Evolutionary conservation across 2,797 vertebrate genomes (phyloP), one percentile per base, ranked within the genome.

Genomic region (Perodicticus potto): DNA sequence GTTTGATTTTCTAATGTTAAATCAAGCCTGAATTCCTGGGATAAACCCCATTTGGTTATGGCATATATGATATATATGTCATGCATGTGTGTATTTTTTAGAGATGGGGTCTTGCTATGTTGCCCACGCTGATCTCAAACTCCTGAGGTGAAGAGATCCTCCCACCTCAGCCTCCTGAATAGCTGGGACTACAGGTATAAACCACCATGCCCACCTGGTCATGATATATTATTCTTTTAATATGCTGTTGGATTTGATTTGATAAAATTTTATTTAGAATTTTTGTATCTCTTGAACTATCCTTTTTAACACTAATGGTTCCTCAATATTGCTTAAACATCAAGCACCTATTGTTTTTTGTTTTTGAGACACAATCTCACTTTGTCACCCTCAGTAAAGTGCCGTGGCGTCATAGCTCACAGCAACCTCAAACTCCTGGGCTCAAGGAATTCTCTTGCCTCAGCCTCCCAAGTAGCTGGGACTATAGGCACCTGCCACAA

Each of bases 1-100:
- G 20, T 80, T 45, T 74, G 14, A 86, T 87, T 89, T 91, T 72
- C 90, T 93, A 57, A 93, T 25, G 76, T 82, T 86, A 93, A 92
- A 76, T 32, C 53, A 81, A 92, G 3, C 13, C 82, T 78, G 10
- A 14, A 70, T 96, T 96, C 63, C 55, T 67, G 43, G 80, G 32
- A 77, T 43, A 91, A 95, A 78, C 7, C 43, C 76, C 25, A 86
- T 22, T 34, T 93, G 55, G 37, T 90, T 25, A 67, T 81, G 40
- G n/a, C 16, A 65, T 65, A 65, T 65, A 32, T 65, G 13, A 32
- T 65, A 32, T 65, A 2, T 57, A 57, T 57, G 19, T 57, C 43
- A 57, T 57, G 20, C 22, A 7, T 57, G 55, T 63, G 27, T 63
- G 27, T 63, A 29, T 29, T 29, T 69, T 69, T 69, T 69, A 34